These are phyloP conservation scores for Elephas maximus DNA, from an alignment of 2,113 vertebrate genomes.

Conservation along the genomic window DNA sequence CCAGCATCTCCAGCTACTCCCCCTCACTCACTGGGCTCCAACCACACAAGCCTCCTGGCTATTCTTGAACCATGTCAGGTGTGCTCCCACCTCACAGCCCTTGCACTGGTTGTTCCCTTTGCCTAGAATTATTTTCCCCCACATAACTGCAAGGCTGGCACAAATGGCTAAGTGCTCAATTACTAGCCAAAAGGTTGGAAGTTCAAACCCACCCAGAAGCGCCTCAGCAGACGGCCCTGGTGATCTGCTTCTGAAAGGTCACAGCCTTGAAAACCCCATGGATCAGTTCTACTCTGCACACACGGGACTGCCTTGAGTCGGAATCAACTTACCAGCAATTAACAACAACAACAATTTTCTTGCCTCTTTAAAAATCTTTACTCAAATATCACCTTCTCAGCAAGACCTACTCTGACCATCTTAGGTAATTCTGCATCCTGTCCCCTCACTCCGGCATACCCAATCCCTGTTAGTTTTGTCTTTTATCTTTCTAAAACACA, in stretches of 20 bases:
- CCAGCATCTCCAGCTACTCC: not conserved
- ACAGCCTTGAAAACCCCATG: not conserved
- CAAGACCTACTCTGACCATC: not conserved
- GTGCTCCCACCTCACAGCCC: not conserved
- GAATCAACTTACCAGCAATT: too few species aligned
- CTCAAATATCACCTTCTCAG: not conserved
- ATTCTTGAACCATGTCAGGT: not conserved
- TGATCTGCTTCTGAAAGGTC: not conserved
- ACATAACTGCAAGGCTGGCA: not conserved
- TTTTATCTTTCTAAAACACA: constrained; percentile 15
- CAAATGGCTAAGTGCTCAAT: not conserved
- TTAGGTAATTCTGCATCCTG: constrained; percentile 5
- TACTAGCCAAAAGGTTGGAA: not conserved
- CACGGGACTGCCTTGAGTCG: not conserved
- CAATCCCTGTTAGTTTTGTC: not conserved
- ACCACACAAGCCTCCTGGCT: not conserved
- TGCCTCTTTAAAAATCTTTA: constrained; percentile 53
- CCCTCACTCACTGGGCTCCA: not conserved
- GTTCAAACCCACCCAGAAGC: not conserved
- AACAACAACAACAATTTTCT: not conserved
- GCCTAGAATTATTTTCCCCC: not conserved
- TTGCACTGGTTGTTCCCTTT: not conserved
- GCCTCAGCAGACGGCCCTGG: not conserved
- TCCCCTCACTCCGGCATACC: not conserved
- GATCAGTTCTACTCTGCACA: not conserved